A percentile compares a stretch with the other conserved stretches of the same genome.
Evolutionary conservation across 2,797 vertebrate genomes (phyloP).

Genomic region (Ispidina lecontei): DNA sequence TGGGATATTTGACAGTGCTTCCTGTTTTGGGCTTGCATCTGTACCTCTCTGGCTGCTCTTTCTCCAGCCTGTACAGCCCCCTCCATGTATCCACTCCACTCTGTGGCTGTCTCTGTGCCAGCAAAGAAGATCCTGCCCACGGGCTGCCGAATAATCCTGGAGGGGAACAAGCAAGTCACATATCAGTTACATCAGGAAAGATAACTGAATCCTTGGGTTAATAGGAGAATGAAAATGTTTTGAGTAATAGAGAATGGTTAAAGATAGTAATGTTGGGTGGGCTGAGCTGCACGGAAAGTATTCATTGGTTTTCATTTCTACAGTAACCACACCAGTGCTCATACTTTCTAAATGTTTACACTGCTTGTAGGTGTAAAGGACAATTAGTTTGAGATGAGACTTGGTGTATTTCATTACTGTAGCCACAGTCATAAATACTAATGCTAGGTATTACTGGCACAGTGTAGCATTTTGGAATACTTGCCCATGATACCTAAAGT

Average conservation of each 20-base stretch:
- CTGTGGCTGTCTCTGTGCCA: conserved; percentile 94
- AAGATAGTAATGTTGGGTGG: not conserved
- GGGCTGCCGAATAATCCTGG: conserved; percentile 90
- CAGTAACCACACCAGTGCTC: not conserved
- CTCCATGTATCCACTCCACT: conserved; percentile 99
- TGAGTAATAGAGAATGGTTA: not conserved
- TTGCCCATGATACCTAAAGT: not conserved
- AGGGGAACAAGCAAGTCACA: not conserved
- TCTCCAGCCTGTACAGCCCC: conserved; percentile 95
- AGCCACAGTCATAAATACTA: not conserved
- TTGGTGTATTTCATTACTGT: not conserved
- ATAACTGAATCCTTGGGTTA: not conserved
- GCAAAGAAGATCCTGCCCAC: conserved; percentile 90
- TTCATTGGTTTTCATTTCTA: not conserved
- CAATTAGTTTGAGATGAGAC: not conserved
- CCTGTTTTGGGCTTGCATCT: not conserved
- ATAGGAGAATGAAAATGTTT: not conserved
- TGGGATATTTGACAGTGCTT: not conserved
- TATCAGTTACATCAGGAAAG: not conserved
- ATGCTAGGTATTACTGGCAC: not conserved
- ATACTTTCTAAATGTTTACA: not conserved
- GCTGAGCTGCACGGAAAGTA: not conserved
- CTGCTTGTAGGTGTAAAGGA: not conserved
- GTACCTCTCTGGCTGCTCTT: conserved; percentile 94
- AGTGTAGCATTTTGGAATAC: not conserved